Percentiles rank a stretch among this genome's conserved stretches.
Conservation (phyloP, 2,888 invertebrate genomes). For the Galerucella pusilla region DNA sequence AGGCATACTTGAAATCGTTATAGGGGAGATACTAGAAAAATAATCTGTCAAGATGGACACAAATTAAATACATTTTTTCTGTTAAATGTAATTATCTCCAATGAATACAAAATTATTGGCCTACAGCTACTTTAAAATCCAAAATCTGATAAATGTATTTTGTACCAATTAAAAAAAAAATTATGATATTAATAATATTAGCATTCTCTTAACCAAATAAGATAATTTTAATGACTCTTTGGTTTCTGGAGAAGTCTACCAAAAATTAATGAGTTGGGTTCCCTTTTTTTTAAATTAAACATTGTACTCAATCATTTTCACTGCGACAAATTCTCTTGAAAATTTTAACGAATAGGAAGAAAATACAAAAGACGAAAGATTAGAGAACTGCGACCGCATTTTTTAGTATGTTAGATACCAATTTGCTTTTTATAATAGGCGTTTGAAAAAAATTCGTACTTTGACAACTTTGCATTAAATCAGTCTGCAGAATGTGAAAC, state of each 20-base stretch:
- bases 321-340: background rate
- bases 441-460: background rate
- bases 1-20: too few relatives aligned
- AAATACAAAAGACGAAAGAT: background rate
- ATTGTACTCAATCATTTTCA: background rate
- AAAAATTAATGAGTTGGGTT: background rate
- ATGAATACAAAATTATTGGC: too few relatives aligned
- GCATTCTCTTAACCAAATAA: background rate
- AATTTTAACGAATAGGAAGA: background rate
- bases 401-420: background rate
- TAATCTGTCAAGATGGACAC: too few relatives aligned
- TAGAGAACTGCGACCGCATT: background rate
- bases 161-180: too few relatives aligned
- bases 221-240: background rate
- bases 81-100: too few relatives aligned
- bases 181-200: background rate
- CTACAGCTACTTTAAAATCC: too few relatives aligned
- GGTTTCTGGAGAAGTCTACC: background rate
- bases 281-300: background rate
- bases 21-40: too few relatives aligned
- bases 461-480: conserved; percentile 4
- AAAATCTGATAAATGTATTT: too few relatives aligned
- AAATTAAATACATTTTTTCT: too few relatives aligned
- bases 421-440: conserved; percentile 2
- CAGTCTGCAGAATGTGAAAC: background rate